Percentiles rank a stretch among this genome's conserved stretches.
Conservation (phyloP, 2,888 invertebrate genomes). For the Allolobophora icterica region DNA sequence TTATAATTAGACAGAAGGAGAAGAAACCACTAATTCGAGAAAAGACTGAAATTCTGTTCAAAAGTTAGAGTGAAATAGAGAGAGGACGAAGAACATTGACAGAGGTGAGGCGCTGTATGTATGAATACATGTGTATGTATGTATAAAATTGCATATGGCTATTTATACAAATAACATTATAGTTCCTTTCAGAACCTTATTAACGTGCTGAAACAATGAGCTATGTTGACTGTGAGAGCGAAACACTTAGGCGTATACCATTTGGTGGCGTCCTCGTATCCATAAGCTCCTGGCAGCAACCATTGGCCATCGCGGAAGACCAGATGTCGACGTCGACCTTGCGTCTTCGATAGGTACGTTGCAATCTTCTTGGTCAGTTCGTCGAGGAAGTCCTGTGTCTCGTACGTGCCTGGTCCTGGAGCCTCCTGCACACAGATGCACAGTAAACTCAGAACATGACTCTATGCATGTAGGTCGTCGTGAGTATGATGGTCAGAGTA, state of each 20-base stretch:
- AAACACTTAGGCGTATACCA: background rate
- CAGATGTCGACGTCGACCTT: background rate
- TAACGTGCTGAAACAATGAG: background rate
- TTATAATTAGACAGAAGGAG: no score
- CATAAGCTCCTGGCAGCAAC: conserved; percentile 20
- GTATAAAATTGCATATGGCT: no score
- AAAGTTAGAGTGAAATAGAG: no score
- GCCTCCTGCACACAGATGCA: background rate
- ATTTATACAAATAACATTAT: no score
- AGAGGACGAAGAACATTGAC: no score
- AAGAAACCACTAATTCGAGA: no score
- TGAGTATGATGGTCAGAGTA: no score
- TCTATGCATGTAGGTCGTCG: background rate
- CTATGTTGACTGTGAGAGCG: background rate
- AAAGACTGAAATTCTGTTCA: no score
- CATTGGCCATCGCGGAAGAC: background rate
- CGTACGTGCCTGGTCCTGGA: conserved; percentile 9
- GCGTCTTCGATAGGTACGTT: background rate
- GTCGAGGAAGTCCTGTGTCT: background rate
- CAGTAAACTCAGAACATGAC: background rate
- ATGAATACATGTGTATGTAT: no score
- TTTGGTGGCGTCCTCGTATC: background rate
- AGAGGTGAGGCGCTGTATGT: no score
- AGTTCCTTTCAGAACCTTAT: background rate
- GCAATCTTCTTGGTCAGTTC: background rate